Evolutionary conservation across 2,888 invertebrate species (phyloP).

Genomic region (Priocnemis perturbator): DNA sequence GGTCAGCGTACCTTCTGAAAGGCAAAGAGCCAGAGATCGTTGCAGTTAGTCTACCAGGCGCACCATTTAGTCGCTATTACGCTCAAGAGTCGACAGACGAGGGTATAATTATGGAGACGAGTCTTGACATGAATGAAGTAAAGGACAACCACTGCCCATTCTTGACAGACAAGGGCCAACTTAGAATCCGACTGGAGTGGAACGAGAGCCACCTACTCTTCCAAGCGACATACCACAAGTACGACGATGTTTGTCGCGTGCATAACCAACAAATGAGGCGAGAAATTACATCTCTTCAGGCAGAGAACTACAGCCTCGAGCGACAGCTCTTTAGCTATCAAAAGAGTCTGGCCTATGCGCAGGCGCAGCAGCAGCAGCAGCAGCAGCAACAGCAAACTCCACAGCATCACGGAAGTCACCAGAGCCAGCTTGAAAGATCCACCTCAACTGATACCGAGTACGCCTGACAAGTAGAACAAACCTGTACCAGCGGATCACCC

Average conservation of each 20-base stretch:
- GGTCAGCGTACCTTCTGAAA: slow-evolving; percentile 83
- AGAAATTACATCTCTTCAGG: slow-evolving; percentile 86
- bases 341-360: slow-evolving; percentile 85
- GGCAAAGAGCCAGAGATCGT: slow-evolving; percentile 80
- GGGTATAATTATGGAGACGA: slow-evolving; percentile 88
- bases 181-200: slow-evolving; percentile 89
- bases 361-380: slow-evolving; percentile 77
- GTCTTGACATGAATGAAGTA: slow-evolving; percentile 84
- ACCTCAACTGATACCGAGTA: slow-evolving; percentile 84
- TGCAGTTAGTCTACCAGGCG: slow-evolving; percentile 82
- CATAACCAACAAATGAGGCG: slow-evolving; percentile 91
- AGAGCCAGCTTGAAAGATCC: slow-evolving; percentile 69
- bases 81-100: slow-evolving; percentile 87
- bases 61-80: slow-evolving; percentile 87
- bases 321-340: slow-evolving; percentile 89
- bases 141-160: slow-evolving; percentile 83
- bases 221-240: slow-evolving; percentile 88
- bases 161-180: slow-evolving; percentile 83
- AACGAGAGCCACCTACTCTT: slow-evolving; percentile 87
- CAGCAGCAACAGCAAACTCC: slow-evolving; percentile 59
- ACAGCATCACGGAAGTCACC: slow-evolving; percentile 55
- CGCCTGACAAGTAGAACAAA: slow-evolving; percentile 79
- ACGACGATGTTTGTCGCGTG: slow-evolving; percentile 87
- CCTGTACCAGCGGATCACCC: slow-evolving; percentile 41
- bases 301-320: slow-evolving; percentile 90